phyloP scores from a whole-genome alignment of 2,888 invertebrate species.

The Deilephila elpenor region DNA sequence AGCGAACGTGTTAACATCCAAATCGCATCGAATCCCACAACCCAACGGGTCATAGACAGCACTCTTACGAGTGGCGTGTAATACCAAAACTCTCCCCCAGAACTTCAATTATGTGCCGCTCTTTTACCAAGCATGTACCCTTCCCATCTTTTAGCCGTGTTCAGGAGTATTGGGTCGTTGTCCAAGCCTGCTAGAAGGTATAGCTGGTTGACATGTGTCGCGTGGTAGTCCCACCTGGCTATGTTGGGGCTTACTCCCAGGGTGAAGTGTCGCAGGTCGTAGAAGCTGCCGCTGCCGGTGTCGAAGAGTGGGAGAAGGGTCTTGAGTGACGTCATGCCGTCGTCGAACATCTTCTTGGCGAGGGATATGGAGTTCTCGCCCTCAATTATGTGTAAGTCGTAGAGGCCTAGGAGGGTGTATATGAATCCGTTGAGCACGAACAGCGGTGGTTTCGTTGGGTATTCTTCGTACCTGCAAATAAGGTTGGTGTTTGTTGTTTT shows the following conservation, averaged over 20 bases:
- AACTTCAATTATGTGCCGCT: constrained; percentile 94
- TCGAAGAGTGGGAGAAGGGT: constrained; percentile 95
- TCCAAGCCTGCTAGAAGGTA: constrained; percentile 94
- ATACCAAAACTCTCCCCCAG: constrained; percentile 28
- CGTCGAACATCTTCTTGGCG: constrained; percentile 90
- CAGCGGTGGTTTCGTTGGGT: constrained; percentile 97
- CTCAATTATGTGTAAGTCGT: constrained; percentile 95
- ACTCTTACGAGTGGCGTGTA: background rate
- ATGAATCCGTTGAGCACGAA: constrained; percentile 99
- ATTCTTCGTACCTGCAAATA: constrained; percentile 94
- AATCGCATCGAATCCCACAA: constrained; percentile 3
- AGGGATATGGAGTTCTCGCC: constrained; percentile 88
- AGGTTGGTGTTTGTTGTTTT: background rate
- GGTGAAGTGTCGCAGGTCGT: constrained; percentile 97
- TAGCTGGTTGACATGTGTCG: constrained; percentile 98
- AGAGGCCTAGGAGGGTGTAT: constrained; percentile 97
- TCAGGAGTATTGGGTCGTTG: constrained; percentile 90
- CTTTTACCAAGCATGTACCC: constrained; percentile 97
- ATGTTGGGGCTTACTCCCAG: constrained; percentile 95
- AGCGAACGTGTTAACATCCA: constrained; percentile 21
- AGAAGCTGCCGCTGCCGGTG: constrained; percentile 97
- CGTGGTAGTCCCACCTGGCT: constrained; percentile 99
- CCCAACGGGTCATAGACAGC: background rate
- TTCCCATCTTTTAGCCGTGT: constrained; percentile 96
- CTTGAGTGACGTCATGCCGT: constrained; percentile 94